These are phyloP conservation scores for Caenorhabditis doughertyi DNA, from an alignment of 2,888 invertebrate species.

Conservation along the genomic window DNA sequence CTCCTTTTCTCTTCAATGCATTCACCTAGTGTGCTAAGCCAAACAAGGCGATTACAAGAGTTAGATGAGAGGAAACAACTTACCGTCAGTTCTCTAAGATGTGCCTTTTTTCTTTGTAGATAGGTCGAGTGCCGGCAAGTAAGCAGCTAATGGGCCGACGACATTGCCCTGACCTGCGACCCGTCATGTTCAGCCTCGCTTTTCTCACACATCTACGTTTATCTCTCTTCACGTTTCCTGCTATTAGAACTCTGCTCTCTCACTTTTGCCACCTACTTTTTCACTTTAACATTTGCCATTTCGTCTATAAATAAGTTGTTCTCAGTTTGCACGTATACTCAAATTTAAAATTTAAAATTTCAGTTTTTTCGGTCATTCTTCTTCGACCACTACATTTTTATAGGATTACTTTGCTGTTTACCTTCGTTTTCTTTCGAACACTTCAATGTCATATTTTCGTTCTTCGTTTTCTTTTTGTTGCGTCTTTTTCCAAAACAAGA, in stretches of 20 bases:
- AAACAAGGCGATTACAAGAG: conserved; percentile 60
- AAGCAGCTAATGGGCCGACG: conserved; percentile 43
- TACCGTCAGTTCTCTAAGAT: conserved; percentile 33
- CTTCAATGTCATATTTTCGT: conserved; percentile 21
- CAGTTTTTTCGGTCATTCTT: not conserved
- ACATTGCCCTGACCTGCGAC: conserved; percentile 31
- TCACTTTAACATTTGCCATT: conserved; percentile 46
- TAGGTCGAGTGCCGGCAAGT: conserved; percentile 42
- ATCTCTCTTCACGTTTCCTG: conserved; percentile 56
- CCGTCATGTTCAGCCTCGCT: conserved; percentile 31
- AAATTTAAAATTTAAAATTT: conserved; percentile 3
- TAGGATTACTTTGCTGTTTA: conserved; percentile 28
- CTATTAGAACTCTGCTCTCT: conserved; percentile 55
- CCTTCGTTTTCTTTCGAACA: not conserved
- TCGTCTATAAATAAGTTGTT: conserved; percentile 38
- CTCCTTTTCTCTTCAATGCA: no score
- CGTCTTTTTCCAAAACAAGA: not conserved
- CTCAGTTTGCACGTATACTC: conserved; percentile 31
- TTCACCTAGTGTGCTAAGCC: conserved; percentile 32
- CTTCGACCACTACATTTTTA: not conserved
- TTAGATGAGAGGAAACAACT: conserved; percentile 26
- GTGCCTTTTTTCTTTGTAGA: conserved; percentile 45
- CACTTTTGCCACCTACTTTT: conserved; percentile 46
- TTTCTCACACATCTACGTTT: conserved; percentile 52
- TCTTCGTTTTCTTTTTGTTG: conserved; percentile 13